Evolutionary conservation across 1,140 invertebrate genomes (phyloP).

Genomic region (Bombus cullumanus): DNA sequence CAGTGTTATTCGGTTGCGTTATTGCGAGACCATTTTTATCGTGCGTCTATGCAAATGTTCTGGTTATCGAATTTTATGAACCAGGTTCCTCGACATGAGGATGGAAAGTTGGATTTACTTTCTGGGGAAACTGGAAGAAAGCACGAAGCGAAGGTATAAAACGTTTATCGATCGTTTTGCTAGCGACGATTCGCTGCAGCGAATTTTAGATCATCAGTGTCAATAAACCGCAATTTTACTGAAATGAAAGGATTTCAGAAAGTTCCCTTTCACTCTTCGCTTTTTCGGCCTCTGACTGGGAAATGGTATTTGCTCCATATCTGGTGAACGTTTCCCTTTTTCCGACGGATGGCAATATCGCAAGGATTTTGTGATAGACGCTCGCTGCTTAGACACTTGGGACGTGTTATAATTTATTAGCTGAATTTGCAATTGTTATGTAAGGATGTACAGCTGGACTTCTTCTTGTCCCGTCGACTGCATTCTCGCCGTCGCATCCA

Average conservation of each 20-base stretch:
- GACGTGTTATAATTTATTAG: slow-evolving; percentile 34
- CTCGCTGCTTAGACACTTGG: not conserved
- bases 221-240: slow-evolving; percentile 14
- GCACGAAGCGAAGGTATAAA: slow-evolving; percentile 6
- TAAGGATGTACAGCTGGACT: slow-evolving; percentile 48
- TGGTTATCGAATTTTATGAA: not conserved
- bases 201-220: slow-evolving; percentile 20
- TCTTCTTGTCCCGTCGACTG: slow-evolving; percentile 46
- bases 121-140: not conserved
- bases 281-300: not conserved
- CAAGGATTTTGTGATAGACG: too few species aligned
- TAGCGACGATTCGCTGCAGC: not conserved
- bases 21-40: not conserved
- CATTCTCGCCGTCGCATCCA: slow-evolving; percentile 60
- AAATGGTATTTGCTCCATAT: not conserved
- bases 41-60: slow-evolving; percentile 10
- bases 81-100: not conserved
- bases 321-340: not conserved
- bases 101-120: slow-evolving; percentile 25
- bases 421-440: slow-evolving; percentile 49
- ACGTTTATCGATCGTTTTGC: slow-evolving; percentile 7
- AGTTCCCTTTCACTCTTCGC: slow-evolving; percentile 38
- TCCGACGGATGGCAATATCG: not conserved
- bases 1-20: not conserved
- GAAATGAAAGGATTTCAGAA: slow-evolving; percentile 4